phyloP scores from a whole-genome alignment of 2,113 vertebrate genomes.

The Talpa occidentalis region DNA sequence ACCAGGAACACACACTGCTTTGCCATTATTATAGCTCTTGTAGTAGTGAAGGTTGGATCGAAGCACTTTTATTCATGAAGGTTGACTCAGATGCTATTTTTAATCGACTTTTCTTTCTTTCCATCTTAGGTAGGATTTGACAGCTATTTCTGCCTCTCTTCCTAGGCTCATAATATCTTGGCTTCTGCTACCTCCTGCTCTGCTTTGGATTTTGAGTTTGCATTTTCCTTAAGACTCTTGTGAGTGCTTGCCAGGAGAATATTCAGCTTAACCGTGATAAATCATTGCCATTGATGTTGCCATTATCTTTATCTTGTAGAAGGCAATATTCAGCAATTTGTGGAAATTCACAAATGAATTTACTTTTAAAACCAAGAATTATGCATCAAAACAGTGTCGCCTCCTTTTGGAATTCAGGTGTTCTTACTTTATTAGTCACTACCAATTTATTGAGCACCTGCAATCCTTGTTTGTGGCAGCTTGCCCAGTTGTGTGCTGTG shows the following conservation, averaged over 20 bases:
- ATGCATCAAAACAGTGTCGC: neutral
- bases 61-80: constrained; percentile 23
- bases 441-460: neutral
- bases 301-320: neutral
- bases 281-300: neutral
- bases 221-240: neutral
- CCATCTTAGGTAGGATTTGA: neutral
- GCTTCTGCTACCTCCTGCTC: neutral
- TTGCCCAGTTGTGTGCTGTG: neutral
- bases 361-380: constrained; percentile 3
- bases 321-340: neutral
- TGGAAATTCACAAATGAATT: neutral
- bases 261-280: neutral
- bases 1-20: neutral
- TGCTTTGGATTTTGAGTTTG: neutral
- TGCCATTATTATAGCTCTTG: neutral
- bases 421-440: neutral
- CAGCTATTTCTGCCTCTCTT: neutral
- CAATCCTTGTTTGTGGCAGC: neutral
- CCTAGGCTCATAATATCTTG: neutral
- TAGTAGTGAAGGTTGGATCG: neutral
- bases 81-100: constrained; percentile 24
- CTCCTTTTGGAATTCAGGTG: neutral
- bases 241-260: neutral
- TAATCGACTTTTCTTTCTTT: constrained; percentile 20